A percentile compares a stretch with the other conserved stretches of the same genome.
Conservation (phyloP, 2,113 vertebrate genomes). For the Epinephelus moara region DNA sequence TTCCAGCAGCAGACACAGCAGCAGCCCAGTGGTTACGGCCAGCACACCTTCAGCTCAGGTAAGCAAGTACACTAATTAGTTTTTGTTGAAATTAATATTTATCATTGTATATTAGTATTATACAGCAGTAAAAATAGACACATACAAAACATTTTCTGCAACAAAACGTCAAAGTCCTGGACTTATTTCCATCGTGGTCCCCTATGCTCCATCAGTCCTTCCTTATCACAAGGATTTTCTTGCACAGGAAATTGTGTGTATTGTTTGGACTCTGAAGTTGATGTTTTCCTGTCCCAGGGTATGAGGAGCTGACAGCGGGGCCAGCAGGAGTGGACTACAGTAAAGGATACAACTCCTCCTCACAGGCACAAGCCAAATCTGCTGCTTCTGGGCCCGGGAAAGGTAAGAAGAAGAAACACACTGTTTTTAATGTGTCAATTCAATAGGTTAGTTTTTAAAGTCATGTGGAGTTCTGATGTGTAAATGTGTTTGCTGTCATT, state of each 20-base stretch:
- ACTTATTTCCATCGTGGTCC: too few relatives aligned
- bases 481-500: conserved; percentile 43
- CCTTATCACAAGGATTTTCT: too few relatives aligned
- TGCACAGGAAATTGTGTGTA: neutral
- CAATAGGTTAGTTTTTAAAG: neutral
- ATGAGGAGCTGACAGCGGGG: conserved; percentile 94
- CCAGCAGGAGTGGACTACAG: conserved; percentile 92
- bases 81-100: neutral
- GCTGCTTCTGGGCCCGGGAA: conserved; percentile 92
- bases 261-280: neutral
- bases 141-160: too few relatives aligned
- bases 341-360: conserved; percentile 94
- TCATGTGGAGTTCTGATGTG: neutral
- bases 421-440: neutral
- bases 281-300: conserved; percentile 82
- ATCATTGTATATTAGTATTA: too few relatives aligned
- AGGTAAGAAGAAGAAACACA: conserved; percentile 82
- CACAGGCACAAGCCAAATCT: conserved; percentile 96
- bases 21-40: conserved; percentile 90
- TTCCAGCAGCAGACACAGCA: conserved; percentile 91
- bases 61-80: neutral
- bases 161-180: too few relatives aligned
- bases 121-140: too few relatives aligned
- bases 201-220: too few relatives aligned
- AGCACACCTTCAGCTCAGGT: conserved; percentile 94